phyloP scores from a whole-genome alignment of 2,113 vertebrate genomes.

The Oryctolagus cuniculus region mOryCun1.1 NC_091448.1:44428501-44429000 shows the following conservation, averaged over 20 bases:
- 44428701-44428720: slow-evolving; percentile 72
- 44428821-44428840: slow-evolving; percentile 5
- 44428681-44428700: slow-evolving; percentile 78
- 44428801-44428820: slow-evolving; percentile 31
- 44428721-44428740: neutral
- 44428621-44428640: slow-evolving; percentile 47
- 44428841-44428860: slow-evolving; percentile 37
- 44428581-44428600: slow-evolving; percentile 50
- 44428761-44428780: neutral
- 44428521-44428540: no score
- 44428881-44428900: neutral
- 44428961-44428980: neutral
- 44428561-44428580: slow-evolving; percentile 48
- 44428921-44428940: neutral
- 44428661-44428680: slow-evolving; percentile 81
- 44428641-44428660: slow-evolving; percentile 72
- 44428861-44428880: neutral
- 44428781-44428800: neutral
- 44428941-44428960: neutral
- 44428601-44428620: slow-evolving; percentile 1
- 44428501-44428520: no score
- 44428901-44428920: neutral
- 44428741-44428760: neutral
- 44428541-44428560: no score
- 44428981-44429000: slow-evolving; percentile 18